Base-by-base conservation (phyloP, 2,113 vertebrate species). In the Maccullochella peelii region DNA sequence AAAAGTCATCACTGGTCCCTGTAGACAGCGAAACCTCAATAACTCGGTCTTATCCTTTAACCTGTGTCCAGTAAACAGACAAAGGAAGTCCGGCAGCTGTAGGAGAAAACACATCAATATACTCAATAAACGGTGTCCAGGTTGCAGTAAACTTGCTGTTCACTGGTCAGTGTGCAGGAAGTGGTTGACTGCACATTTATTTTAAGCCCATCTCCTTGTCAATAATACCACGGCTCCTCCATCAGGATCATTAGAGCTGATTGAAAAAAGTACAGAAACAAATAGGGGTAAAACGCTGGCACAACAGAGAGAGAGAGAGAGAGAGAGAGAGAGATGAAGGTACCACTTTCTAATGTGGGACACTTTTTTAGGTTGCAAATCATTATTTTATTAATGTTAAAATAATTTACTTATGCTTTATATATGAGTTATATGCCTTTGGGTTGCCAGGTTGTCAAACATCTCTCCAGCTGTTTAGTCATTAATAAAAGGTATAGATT, bases 21-120 rank as follows among this genome's bases (percentile, higher is more conserved):
- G 21, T 11, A 42, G 69, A 67, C 36, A 50, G 50, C 2, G 3
- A 42, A 67, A 62, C 5, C 42, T 54, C 49, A 67, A 11, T 36
- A 62, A 38, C 44, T 50, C 2, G 9, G 6, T 54, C 23, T 49
- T 44, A 54, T 85, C 33, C 55, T 44, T 65, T 42, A 80, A 76
- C 20, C 44, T 52, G 42, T 40, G 40, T 83, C 73, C 47, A 44
- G 65, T 59, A 69, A 87, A 76, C 68, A 54, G 76, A 38, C 40
- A 14, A 23, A 30, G 20, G 44, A 55, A 23, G 70, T 52, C 21
- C 59, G 67, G 65, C 2, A 42, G 30, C 80, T 87, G 66, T 3
- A 68, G 49, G 69, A 81, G 52, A 83, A 83, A 89, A 81, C 65
- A 80, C 74, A 72, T 71, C 25, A 79, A 58, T 72, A 62, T 16